Base-by-base conservation (phyloP, 1,140 invertebrate genomes). In the Apis cerana region DNA sequence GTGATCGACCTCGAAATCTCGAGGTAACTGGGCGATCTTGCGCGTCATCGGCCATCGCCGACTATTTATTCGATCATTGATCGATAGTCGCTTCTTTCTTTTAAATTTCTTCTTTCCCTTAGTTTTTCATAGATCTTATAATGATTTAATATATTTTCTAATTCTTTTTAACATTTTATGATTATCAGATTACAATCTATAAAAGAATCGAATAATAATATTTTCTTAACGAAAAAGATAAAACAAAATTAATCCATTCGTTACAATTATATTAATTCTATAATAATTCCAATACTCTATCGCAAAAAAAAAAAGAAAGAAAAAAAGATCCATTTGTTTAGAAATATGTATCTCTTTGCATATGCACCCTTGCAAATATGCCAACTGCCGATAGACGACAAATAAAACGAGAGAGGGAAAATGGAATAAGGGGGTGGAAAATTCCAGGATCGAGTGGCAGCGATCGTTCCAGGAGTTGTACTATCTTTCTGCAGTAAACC, bases 1-100 rank as follows among this genome's bases (percentile, higher is more conserved):
- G 75, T 81, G 80, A 74, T 75, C 80, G 84, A 85, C 80, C 84
- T 83, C 84, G 69, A 85, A 85, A 85, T 85, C 80, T 83, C 80
- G 74, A 72, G 84, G 75, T 74, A 85, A 85, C 80, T 75, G 75
- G 71, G 75, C 54, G 84, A 85, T 82, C 75, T 85, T 78, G 80
- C 75, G 59, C 80, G 79, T 81, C 83, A 70, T 65, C 65, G 56
- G 21, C n/a, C 17, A 69, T 19, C 43, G 52, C 23, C 54, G 58
- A 72, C 65, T 56, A 17, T 58, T 80, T 23, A n/a, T 84, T 75
- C 72, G 80, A 81, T 81, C 80, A 23, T n/a, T 13, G 33, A 75
- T 81, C 72, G 33, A 59, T 79, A 15, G 15, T 23, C 1, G 50
- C 23, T 50, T 23, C 17, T 75, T 15, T 8, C n/a, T 13, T 21